Evolutionary conservation across 2,797 vertebrate genomes (phyloP).

Genomic region (Pseudopleuronectes americanus): DNA sequence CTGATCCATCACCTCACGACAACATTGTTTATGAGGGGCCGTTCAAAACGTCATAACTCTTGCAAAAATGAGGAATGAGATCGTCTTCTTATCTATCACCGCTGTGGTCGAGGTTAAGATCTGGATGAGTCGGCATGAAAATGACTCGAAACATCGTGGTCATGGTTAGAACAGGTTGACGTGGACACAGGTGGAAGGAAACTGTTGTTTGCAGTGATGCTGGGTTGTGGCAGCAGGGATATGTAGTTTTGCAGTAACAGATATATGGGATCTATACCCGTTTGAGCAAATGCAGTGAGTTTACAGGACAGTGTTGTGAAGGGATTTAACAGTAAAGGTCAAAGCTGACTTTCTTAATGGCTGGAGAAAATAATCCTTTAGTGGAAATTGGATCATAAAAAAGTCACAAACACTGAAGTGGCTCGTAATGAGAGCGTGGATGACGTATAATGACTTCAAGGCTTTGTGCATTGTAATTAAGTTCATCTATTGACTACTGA

Average conservation of each 20-base stretch:
- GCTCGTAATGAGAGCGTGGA: slow-evolving; percentile 1
- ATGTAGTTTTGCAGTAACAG: background rate
- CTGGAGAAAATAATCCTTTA: slow-evolving; percentile 55
- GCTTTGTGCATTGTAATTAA: no score
- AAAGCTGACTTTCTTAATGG: slow-evolving; percentile 29
- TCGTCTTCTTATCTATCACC: background rate
- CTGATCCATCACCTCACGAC: background rate
- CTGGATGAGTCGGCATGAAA: background rate
- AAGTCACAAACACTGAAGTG: slow-evolving; percentile 21
- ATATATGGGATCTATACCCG: background rate
- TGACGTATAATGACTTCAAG: background rate
- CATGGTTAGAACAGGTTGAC: no score
- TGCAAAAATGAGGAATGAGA: background rate
- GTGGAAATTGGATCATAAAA: slow-evolving; percentile 32
- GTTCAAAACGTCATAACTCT: background rate
- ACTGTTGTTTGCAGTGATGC: no score
- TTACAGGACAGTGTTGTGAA: background rate
- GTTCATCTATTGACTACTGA: background rate
- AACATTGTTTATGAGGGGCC: background rate
- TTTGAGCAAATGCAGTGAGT: slow-evolving; percentile 19
- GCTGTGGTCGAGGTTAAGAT: background rate
- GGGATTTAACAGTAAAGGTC: slow-evolving; percentile 44
- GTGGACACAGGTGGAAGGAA: no score
- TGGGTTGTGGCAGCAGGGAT: background rate
- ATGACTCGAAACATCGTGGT: no score